phyloP scores from a whole-genome alignment of 2,113 vertebrate genomes.

The Misgurnus mizolepis region DNA sequence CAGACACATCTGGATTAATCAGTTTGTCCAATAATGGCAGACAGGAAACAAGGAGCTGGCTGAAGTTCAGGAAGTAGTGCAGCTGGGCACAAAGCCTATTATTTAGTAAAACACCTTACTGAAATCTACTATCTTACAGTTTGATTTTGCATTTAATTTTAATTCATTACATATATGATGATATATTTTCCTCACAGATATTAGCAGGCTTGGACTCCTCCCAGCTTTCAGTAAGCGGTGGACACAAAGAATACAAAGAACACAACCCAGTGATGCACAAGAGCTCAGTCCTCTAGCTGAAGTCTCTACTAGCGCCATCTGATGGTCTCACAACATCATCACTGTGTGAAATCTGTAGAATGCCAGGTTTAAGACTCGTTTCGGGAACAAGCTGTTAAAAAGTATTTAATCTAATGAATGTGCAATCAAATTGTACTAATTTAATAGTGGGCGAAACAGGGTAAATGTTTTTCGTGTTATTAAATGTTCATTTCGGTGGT shows the following conservation, averaged over 20 bases:
- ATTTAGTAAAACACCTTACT: too few species aligned
- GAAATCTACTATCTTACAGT: too few species aligned
- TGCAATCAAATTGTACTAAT: neutral
- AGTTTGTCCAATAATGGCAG: too few species aligned
- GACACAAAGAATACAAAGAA: neutral
- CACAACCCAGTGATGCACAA: constrained; percentile 32
- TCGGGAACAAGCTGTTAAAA: neutral
- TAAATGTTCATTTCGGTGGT: too few species aligned
- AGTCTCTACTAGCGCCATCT: constrained; percentile 20
- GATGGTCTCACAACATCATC: constrained; percentile 11
- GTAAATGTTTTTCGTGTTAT: too few species aligned
- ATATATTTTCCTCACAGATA: constrained; percentile 61
- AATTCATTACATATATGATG: neutral
- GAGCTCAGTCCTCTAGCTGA: constrained; percentile 62
- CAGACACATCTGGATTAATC: too few species aligned
- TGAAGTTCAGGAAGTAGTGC: too few species aligned
- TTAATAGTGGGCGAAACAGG: neutral
- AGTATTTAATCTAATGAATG: neutral
- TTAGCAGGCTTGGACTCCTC: constrained; percentile 61
- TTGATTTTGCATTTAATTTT: neutral
- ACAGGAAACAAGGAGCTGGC: too few species aligned
- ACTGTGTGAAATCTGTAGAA: neutral
- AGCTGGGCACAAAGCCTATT: too few species aligned
- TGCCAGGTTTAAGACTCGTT: neutral
- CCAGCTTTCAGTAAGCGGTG: constrained; percentile 24